Percentiles rank a stretch among this genome's conserved stretches.
Evolutionary conservation across 30 jellyfish, hydroid and myxozoan genomes (phyloP).

Genomic region (Hydra vulgaris): DNA sequence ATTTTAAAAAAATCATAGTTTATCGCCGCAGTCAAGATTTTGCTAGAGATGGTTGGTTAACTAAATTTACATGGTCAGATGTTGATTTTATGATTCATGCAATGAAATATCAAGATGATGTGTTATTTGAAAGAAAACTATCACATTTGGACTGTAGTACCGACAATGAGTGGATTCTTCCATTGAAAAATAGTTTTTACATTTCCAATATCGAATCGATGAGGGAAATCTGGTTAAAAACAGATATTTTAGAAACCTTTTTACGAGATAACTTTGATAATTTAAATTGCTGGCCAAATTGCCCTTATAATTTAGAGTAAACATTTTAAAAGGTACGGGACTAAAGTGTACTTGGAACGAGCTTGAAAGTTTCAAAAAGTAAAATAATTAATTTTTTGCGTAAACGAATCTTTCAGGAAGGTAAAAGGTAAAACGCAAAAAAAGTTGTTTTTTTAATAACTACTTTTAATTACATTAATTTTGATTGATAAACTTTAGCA

Average conservation of each 20-base stretch:
- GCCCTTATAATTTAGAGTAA: slow-evolving; percentile 6
- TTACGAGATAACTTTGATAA: not conserved
- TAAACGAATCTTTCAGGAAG: too few species aligned
- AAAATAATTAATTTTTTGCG: too few species aligned
- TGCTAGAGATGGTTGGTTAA: slow-evolving; percentile 22
- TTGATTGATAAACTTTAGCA: too few species aligned
- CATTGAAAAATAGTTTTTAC: not conserved
- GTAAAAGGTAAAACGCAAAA: too few species aligned
- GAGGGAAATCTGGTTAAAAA: slow-evolving; percentile 8
- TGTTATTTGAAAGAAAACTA: slow-evolving; percentile 5
- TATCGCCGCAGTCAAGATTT: slow-evolving; percentile 8
- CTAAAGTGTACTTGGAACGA: too few species aligned
- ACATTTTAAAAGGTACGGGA: too few species aligned
- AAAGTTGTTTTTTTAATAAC: too few species aligned
- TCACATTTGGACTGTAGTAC: not conserved
- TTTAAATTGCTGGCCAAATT: slow-evolving; percentile 14
- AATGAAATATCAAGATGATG: slow-evolving; percentile 14
- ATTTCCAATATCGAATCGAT: not conserved
- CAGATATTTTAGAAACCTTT: not conserved
- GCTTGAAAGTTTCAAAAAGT: too few species aligned
- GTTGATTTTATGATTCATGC: slow-evolving; percentile 14
- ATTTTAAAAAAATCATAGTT: not conserved
- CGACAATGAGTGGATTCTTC: slow-evolving; percentile 1
- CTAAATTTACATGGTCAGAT: slow-evolving; percentile 18
- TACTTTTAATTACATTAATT: too few species aligned